phyloP scores from a whole-genome alignment of 1,140 invertebrate genomes.

The Bombus difficillimus region DNA sequence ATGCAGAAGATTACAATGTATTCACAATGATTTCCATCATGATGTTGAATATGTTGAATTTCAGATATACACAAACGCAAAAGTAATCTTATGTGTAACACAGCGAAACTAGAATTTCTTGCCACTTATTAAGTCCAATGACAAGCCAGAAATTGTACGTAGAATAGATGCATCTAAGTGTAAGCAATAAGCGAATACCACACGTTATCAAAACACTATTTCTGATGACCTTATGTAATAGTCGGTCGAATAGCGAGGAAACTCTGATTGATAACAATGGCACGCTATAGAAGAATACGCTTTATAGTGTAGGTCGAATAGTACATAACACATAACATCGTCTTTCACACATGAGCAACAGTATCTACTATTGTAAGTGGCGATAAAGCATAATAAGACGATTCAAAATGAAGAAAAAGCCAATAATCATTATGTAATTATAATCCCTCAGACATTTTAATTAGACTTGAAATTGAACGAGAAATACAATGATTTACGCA shows the following conservation, averaged over 20 bases:
- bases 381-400: background rate
- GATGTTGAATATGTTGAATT: too few relatives aligned
- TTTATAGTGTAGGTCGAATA: background rate
- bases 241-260: too few relatives aligned
- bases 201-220: background rate
- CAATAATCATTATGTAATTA: too few relatives aligned
- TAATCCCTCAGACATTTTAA: too few relatives aligned
- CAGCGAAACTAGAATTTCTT: too few relatives aligned
- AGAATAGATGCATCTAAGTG: background rate
- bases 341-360: background rate
- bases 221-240: too few relatives aligned
- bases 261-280: too few relatives aligned
- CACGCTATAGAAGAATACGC: too few relatives aligned
- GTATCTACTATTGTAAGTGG: accelerated
- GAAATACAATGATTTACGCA: too few relatives aligned
- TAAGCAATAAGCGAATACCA: background rate
- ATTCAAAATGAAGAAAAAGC: background rate
- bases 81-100: background rate
- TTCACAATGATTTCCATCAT: background rate
- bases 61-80: too few relatives aligned
- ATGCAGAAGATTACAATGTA: background rate
- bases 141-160: background rate
- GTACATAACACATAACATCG: background rate
- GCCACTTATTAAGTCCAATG: background rate
- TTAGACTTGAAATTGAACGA: too few relatives aligned